These are phyloP conservation scores for Torymus auratus DNA, from an alignment of 2,888 invertebrate genomes.

Conservation along the genomic window DNA sequence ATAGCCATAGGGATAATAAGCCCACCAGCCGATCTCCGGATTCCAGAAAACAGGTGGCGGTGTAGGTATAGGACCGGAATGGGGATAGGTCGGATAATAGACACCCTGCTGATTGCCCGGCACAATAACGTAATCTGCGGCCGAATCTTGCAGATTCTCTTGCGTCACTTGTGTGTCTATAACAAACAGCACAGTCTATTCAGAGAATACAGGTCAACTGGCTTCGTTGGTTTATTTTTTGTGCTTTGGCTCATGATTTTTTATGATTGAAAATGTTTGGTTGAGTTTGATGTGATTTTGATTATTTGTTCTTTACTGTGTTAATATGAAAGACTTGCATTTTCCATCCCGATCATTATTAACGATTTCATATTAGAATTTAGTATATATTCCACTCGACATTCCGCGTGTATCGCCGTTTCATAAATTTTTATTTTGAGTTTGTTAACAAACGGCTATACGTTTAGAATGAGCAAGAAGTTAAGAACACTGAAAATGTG, in stretches of 20 bases:
- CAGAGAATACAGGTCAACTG: conserved; percentile 61
- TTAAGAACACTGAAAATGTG: conserved; percentile 29
- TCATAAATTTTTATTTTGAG: not conserved
- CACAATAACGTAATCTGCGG: conserved; percentile 71
- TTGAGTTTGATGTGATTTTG: not conserved
- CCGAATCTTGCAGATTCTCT: conserved; percentile 71
- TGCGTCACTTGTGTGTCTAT: conserved; percentile 70
- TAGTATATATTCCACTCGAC: conserved; percentile 17
- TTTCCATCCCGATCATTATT: conserved; percentile 16
- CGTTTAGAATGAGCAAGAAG: conserved; percentile 9
- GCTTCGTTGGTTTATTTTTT: conserved; percentile 14
- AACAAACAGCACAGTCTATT: conserved; percentile 75
- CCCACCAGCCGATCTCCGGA: conserved; percentile 67
- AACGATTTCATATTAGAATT: conserved; percentile 32
- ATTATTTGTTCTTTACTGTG: conserved; percentile 20
- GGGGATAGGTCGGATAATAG: conserved; percentile 64
- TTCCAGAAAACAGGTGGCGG: conserved; percentile 66
- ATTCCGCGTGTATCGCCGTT: conserved; percentile 24
- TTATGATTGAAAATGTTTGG: conserved; percentile 4
- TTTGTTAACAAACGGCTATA: conserved; percentile 4
- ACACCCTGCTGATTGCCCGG: conserved; percentile 72
- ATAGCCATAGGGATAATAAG: conserved; percentile 59
- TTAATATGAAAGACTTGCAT: conserved; percentile 44
- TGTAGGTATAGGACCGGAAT: conserved; percentile 66
- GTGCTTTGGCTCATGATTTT: not conserved